Conservation (phyloP, 2,888 invertebrate species). For the Callinectes sapidus region DNA sequence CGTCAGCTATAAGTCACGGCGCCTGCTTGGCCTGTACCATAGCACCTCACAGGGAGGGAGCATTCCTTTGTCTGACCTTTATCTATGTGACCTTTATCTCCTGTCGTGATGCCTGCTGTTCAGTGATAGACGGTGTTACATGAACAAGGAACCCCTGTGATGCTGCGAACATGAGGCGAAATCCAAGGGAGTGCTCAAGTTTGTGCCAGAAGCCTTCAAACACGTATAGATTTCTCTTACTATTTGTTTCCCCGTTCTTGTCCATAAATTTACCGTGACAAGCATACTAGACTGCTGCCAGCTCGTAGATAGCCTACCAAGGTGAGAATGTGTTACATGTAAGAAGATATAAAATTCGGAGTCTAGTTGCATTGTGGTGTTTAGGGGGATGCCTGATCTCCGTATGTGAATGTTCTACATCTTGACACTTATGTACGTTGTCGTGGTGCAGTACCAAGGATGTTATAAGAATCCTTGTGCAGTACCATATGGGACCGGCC, state of each 20-base stretch:
- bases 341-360: no score
- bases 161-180: background rate
- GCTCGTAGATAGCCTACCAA: no score
- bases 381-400: no score
- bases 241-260: background rate
- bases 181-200: background rate
- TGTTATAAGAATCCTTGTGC: no score
- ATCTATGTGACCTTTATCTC: background rate
- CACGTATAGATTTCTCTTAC: background rate
- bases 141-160: background rate
- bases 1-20: background rate
- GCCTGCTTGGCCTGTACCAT: background rate
- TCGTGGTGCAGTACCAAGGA: no score
- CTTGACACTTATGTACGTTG: no score
- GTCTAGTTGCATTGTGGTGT: no score
- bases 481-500: no score
- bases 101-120: background rate
- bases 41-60: background rate
- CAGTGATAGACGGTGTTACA: background rate
- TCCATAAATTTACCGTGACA: background rate
- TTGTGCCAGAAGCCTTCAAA: background rate
- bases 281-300: no score
- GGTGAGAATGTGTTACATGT: no score
- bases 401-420: no score
- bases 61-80: conserved; percentile 21